Base-by-base conservation (phyloP, 1,140 invertebrate species). In the Drosophila orena region DNA sequence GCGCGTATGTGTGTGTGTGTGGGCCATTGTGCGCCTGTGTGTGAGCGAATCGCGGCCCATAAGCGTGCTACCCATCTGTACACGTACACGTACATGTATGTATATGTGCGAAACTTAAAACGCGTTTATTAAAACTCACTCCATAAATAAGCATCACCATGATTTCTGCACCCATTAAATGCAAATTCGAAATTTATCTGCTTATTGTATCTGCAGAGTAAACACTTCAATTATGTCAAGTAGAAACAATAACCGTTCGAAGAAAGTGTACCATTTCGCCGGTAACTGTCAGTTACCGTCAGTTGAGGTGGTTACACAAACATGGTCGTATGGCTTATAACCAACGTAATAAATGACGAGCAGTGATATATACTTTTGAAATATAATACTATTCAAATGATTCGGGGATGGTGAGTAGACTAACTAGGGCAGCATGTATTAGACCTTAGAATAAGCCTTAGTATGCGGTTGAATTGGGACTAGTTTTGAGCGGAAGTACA, bases 111-210 rank as follows among this genome's bases (percentile, higher is more conserved):
- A 73, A 68, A 58, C 75, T 75, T 54, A 40, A 78, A 66, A 47
- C 72, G 40, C 64, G 84, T 75, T 74, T 73, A 74, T 60, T 73
- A 61, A 73, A 73, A 56, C 59, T 43, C 54, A 78, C 46, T 73
- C 65, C 80, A 83, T 83, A 79, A 83, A 81, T 60, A 81, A 81
- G 66, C 74, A 79, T 79, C 72, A 79, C 60, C 27, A 60, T 79
- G 55, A 74, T 79, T 83, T 84, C 55, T 72, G 57, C 68, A 57
- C 46, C 64, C 68, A 71, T 71, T 71, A 57, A 57, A 71, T 70
- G 68, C 35, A 70, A 71, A 71, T 70, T 56, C 37, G 20, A 35
- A 43, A 47, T 40, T 14, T 44, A 15, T 14, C 20, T 38, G 65
- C 42, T 42, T 42, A 70, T 70, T 71, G 68, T 70, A 70, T 70